Evolutionary conservation across 2,888 invertebrate species (phyloP).

Genomic region (Odontomyia ornata): DNA sequence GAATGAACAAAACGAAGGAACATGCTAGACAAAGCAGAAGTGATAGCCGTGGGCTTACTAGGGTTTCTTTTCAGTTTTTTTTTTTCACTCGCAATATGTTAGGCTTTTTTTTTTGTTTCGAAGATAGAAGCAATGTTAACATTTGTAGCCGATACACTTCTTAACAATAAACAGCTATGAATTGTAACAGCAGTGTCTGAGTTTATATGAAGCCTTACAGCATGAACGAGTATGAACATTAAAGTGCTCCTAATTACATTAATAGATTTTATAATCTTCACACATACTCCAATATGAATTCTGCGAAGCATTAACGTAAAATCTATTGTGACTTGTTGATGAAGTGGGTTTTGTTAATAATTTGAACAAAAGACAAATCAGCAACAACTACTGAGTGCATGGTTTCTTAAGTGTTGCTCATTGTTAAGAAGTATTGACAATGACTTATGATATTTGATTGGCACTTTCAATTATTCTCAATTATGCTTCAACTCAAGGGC

Average conservation of each 20-base stretch:
- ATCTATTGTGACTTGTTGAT: background rate
- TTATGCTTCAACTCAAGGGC: too few species aligned
- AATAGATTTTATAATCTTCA: conserved; percentile 5
- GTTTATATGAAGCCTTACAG: background rate
- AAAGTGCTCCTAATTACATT: conserved; percentile 39
- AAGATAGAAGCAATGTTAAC: background rate
- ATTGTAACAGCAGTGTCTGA: background rate
- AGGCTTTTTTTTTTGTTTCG: background rate
- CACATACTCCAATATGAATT: too few species aligned
- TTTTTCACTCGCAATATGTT: background rate
- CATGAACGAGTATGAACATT: background rate
- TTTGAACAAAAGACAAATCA: too few species aligned
- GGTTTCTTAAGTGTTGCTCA: too few species aligned
- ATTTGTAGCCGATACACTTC: background rate
- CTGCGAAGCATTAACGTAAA: background rate
- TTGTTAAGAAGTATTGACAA: too few species aligned
- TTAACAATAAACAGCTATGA: background rate
- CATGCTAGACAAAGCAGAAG: background rate
- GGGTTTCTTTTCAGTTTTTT: conserved; percentile 7
- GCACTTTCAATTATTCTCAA: too few species aligned
- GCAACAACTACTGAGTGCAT: too few species aligned
- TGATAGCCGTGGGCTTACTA: background rate
- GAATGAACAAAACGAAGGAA: background rate
- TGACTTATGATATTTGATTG: too few species aligned
- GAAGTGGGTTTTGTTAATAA: background rate